phyloP scores from a whole-genome alignment of 1,140 invertebrate genomes.

The Bombus pascuorum region DNA sequence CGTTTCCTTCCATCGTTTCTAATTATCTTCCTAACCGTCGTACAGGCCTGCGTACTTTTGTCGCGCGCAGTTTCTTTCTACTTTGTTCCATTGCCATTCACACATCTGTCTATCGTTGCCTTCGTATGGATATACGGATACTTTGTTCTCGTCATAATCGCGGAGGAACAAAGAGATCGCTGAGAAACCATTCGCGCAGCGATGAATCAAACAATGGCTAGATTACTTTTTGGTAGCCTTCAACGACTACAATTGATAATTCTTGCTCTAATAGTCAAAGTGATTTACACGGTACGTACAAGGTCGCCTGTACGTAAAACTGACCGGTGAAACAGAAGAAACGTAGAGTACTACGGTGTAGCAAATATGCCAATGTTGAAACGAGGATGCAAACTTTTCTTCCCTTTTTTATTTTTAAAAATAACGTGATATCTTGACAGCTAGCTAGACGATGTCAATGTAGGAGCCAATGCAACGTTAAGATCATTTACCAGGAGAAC shows the following conservation, averaged over 20 bases:
- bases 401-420: too few species aligned
- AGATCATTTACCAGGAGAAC: too few species aligned
- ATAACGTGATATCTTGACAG: too few species aligned
- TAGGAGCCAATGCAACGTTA: too few species aligned
- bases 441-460: too few species aligned
- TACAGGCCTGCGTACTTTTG: too few species aligned
- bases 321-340: background rate
- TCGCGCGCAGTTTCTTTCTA: too few species aligned
- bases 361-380: background rate
- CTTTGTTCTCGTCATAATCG: background rate
- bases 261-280: background rate
- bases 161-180: background rate
- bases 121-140: background rate
- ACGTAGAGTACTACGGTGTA: background rate
- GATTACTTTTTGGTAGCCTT: background rate
- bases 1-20: background rate
- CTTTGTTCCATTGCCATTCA: background rate
- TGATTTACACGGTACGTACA: background rate
- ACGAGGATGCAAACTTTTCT: too few species aligned
- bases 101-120: background rate
- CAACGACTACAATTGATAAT: background rate
- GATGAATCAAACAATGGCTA: background rate
- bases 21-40: too few species aligned
- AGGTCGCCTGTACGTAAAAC: background rate
- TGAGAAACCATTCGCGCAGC: background rate